A percentile compares a stretch with the other conserved stretches of the same genome.
phyloP scores from a whole-genome alignment of 2,113 vertebrate species.

The Tychaedon coryphoeus region DNA sequence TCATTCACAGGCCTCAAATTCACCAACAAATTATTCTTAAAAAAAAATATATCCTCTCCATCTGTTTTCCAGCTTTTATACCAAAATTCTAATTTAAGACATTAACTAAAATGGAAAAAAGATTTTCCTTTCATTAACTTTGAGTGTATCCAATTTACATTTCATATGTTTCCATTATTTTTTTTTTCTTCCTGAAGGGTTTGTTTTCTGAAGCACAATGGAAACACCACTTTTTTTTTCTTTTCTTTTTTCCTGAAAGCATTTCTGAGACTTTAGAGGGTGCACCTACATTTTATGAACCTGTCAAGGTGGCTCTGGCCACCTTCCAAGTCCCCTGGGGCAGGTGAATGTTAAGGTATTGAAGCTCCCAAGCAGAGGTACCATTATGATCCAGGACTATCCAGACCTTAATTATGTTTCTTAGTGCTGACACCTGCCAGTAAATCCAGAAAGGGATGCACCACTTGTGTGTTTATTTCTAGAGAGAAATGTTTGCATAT shows the following conservation, averaged over 20 bases:
- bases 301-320: background rate
- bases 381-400: background rate
- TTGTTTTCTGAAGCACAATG: constrained; percentile 51
- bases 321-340: background rate
- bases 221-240: constrained; percentile 6
- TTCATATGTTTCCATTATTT: constrained; percentile 63
- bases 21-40: constrained; percentile 52
- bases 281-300: constrained; percentile 10
- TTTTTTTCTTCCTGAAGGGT: constrained; percentile 45
- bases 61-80: constrained; percentile 66
- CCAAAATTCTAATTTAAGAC: constrained; percentile 63
- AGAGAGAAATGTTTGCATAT: background rate
- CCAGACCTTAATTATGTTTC: background rate
- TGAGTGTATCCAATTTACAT: constrained; percentile 48
- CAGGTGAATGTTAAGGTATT: background rate
- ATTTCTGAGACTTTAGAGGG: constrained; percentile 21
- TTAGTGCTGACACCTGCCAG: constrained; percentile 1
- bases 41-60: constrained; percentile 19
- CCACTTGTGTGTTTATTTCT: background rate
- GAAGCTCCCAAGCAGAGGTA: background rate
- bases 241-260: background rate
- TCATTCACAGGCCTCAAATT: constrained; percentile 45
- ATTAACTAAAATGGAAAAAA: constrained; percentile 62
- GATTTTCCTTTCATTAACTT: constrained; percentile 69
- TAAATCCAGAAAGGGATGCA: background rate